These are phyloP conservation scores for Choristoneura fumiferana DNA, from an alignment of 1,140 invertebrate species.

Conservation along the genomic window DNA sequence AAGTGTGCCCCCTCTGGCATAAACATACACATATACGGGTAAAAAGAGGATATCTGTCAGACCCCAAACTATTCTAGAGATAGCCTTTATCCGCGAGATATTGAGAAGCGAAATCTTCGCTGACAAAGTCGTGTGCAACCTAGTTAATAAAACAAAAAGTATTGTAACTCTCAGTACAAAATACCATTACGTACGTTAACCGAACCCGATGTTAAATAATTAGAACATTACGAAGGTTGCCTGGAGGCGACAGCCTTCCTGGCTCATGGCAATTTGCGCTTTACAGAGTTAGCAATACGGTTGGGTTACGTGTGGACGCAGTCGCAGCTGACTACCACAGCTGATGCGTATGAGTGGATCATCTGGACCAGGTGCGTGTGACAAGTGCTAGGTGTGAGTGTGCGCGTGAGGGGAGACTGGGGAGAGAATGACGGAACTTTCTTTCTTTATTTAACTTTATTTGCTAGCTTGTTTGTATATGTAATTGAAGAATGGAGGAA, in stretches of 20 bases:
- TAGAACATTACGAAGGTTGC: conserved; percentile 4
- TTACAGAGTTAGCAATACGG: neutral
- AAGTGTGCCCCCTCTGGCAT: no score
- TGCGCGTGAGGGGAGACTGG: conserved; percentile 15
- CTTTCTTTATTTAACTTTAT: no score
- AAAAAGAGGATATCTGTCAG: no score
- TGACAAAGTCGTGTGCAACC: no score
- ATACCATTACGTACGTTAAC: conserved; percentile 14
- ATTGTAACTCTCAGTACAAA: conserved; percentile 2
- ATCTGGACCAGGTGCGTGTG: conserved; percentile 35
- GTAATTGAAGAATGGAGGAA: no score
- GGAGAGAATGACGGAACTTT: no score
- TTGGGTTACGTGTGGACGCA: conserved; percentile 9
- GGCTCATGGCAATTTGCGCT: neutral
- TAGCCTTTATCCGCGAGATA: no score
- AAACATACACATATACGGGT: no score
- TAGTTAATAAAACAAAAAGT: no score
- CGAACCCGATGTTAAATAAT: conserved; percentile 9
- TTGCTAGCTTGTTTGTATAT: no score
- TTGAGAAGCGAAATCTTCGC: no score
- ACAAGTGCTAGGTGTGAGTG: conserved; percentile 30
- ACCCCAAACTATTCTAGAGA: no score
- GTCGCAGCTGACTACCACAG: conserved; percentile 17
- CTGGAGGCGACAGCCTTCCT: neutral
- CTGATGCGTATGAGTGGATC: conserved; percentile 15